These are phyloP conservation scores for Drosophila borealis DNA, from an alignment of 2,888 invertebrate species.

Conservation along the genomic window DNA sequence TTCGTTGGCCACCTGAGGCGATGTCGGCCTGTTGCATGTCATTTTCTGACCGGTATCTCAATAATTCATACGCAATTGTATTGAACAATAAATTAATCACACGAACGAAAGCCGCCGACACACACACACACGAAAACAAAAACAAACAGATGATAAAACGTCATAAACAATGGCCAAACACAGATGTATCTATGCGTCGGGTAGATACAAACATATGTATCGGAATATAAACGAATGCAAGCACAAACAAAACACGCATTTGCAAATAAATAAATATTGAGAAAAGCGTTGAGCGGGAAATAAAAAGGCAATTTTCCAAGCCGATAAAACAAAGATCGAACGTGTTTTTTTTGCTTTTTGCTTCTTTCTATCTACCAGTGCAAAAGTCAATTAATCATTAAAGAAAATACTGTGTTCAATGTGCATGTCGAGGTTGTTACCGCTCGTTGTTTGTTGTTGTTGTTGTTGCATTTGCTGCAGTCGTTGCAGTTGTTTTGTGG, in stretches of 20 bases:
- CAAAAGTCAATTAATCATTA: constrained; percentile 79
- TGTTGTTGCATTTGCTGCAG: constrained; percentile 22
- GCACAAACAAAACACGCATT: constrained; percentile 45
- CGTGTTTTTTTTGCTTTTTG: constrained; percentile 51
- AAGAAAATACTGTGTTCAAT: constrained; percentile 73
- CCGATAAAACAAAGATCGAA: constrained; percentile 68
- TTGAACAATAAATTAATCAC: constrained; percentile 78
- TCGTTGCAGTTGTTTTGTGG: constrained; percentile 38
- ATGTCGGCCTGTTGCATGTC: constrained; percentile 70
- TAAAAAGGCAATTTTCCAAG: constrained; percentile 72
- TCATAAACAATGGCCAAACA: constrained; percentile 57
- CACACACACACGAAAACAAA: constrained; percentile 18
- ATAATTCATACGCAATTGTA: constrained; percentile 78
- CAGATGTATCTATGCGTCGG: constrained; percentile 9
- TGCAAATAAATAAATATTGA: constrained; percentile 73
- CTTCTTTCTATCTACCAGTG: constrained; percentile 40
- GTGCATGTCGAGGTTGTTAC: constrained; percentile 58
- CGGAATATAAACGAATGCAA: constrained; percentile 1
- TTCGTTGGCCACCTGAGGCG: constrained; percentile 60
- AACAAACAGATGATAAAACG: constrained; percentile 5
- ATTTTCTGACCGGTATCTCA: constrained; percentile 76
- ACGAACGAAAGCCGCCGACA: constrained; percentile 67
- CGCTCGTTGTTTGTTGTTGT: constrained; percentile 29
- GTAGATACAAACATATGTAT: constrained; percentile 1
- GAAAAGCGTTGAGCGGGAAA: constrained; percentile 56